These are phyloP conservation scores for Lucilia sericata DNA, from an alignment of 1,140 invertebrate species.

Conservation along the genomic window DNA sequence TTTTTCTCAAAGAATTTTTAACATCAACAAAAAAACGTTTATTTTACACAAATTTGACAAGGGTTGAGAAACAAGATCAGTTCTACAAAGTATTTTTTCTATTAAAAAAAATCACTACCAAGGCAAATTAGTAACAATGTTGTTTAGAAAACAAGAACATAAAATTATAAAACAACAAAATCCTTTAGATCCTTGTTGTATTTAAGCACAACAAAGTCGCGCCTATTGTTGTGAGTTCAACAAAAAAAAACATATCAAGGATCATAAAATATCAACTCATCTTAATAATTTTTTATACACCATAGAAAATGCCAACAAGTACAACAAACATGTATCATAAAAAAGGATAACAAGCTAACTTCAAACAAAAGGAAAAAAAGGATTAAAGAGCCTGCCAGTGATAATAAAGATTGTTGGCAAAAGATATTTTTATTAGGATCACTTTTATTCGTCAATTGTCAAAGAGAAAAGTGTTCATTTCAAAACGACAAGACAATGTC, in stretches of 20 bases:
- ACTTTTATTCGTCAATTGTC: conserved; percentile 34
- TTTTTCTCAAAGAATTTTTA: not conserved
- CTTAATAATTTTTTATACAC: not conserved
- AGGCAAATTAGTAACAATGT: conserved; percentile 38
- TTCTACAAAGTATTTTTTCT: not conserved
- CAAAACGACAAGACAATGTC: not conserved
- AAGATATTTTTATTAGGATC: conserved; percentile 29
- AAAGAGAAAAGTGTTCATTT: not conserved
- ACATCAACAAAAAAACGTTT: not conserved
- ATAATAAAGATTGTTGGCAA: conserved; percentile 28
- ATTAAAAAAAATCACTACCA: not conserved
- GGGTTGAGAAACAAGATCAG: not conserved
- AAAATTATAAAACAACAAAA: not conserved
- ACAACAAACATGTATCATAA: not conserved
- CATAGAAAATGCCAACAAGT: conserved; percentile 28
- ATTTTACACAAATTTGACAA: not conserved
- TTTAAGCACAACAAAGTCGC: conserved; percentile 32
- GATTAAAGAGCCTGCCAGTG: conserved; percentile 1
- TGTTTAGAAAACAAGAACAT: not conserved
- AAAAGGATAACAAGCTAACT: conserved; percentile 18
- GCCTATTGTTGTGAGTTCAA: conserved; percentile 5
- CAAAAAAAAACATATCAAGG: too few species aligned
- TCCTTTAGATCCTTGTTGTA: conserved; percentile 7
- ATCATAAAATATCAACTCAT: conserved; percentile 1
- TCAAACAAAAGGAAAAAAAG: not conserved